Evolutionary conservation across 2,888 invertebrate species (phyloP).

Genomic region (Agriotes lineatus): DNA sequence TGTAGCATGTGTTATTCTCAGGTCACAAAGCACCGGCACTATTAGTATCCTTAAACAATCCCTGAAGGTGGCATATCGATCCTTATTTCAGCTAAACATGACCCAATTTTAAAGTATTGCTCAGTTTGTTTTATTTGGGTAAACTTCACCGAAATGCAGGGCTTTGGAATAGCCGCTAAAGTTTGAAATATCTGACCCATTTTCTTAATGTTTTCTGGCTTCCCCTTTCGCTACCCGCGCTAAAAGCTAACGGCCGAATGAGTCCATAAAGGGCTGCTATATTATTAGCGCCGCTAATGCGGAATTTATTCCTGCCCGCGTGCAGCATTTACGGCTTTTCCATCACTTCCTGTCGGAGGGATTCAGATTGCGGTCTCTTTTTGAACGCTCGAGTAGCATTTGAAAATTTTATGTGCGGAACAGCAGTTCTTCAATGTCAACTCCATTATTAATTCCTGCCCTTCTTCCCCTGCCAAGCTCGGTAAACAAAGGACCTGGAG

Average conservation of each 20-base stretch:
- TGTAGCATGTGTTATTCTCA: too few relatives aligned
- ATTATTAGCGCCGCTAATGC: not conserved
- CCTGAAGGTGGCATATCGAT: too few relatives aligned
- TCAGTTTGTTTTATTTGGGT: conserved; percentile 4
- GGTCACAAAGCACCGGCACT: too few relatives aligned
- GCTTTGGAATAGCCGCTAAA: not conserved
- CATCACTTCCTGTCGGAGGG: not conserved
- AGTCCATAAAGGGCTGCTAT: not conserved
- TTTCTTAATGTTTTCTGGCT: not conserved
- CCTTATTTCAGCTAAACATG: not conserved
- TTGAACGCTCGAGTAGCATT: too few relatives aligned
- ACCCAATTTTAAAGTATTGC: not conserved
- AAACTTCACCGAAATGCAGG: not conserved
- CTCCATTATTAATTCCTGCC: not conserved
- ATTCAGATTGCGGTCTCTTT: not conserved
- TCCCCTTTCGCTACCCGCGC: not conserved
- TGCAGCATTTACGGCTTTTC: not conserved
- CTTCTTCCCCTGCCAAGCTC: not conserved
- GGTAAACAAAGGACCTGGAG: not conserved
- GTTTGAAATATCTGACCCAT: conserved; percentile 9
- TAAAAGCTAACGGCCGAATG: not conserved
- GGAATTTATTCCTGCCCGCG: not conserved
- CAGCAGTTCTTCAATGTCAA: not conserved
- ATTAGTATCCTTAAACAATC: too few relatives aligned
- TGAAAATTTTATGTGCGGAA: too few relatives aligned